A percentile compares a stretch with the other conserved stretches of the same genome.
These are phyloP conservation scores for Platygyra sinensis DNA, from an alignment of 64 coral and sea anemone species.

Conservation along the genomic window DNA sequence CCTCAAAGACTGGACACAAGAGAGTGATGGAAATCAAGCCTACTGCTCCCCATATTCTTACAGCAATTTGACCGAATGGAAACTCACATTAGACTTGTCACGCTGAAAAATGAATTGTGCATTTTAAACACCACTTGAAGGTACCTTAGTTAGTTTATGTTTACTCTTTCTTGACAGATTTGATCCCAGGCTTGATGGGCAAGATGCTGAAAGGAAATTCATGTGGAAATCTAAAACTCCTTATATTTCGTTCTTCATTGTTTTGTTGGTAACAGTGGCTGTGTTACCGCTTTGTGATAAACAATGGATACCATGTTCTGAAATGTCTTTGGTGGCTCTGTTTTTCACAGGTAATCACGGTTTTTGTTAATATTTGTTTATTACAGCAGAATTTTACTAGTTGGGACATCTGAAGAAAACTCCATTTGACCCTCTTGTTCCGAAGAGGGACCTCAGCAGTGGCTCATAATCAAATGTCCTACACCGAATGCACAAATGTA, in stretches of 20 bases:
- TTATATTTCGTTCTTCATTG: slow-evolving; percentile 77
- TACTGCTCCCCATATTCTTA: neutral
- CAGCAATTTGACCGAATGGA: neutral
- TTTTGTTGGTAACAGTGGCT: slow-evolving; percentile 62
- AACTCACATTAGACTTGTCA: too few species aligned
- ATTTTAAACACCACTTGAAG: too few species aligned
- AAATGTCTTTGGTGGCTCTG: slow-evolving; percentile 70
- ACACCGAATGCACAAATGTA: too few species aligned
- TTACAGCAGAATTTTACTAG: neutral
- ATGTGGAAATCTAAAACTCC: slow-evolving; percentile 81
- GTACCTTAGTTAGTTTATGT: too few species aligned
- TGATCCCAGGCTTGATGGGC: slow-evolving; percentile 70
- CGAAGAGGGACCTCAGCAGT: too few species aligned
- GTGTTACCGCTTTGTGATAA: slow-evolving; percentile 80
- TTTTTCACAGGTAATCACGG: slow-evolving; percentile 86
- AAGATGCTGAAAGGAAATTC: slow-evolving; percentile 79
- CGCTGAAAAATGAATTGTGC: too few species aligned
- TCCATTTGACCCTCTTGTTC: too few species aligned
- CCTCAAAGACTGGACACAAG: too few species aligned
- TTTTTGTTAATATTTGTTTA: neutral
- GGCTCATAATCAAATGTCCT: too few species aligned
- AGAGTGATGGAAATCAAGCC: too few species aligned
- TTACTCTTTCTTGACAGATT: slow-evolving; percentile 37
- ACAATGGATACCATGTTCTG: slow-evolving; percentile 82
- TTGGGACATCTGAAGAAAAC: too few species aligned